Conservation (phyloP, 2,888 invertebrate genomes). For the Tortricodes alternella region DNA sequence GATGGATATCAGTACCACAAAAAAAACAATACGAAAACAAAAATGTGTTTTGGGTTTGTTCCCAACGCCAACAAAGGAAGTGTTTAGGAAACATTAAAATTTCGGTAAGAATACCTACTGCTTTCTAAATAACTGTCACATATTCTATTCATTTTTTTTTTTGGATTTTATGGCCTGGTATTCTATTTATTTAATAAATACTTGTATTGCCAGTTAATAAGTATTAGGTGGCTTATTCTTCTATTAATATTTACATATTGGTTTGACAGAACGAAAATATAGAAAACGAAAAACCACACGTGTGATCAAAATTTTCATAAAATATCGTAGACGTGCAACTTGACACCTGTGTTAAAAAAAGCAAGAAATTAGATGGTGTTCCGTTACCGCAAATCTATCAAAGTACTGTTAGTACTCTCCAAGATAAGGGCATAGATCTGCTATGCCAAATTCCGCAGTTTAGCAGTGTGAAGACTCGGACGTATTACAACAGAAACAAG, state of each 20-base stretch:
- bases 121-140: no score
- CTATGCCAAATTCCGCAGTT: not conserved
- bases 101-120: not conserved
- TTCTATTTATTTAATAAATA: no score
- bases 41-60: not conserved
- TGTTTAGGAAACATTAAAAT: not conserved
- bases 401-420: not conserved
- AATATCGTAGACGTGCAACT: not conserved
- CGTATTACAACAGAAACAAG: not conserved
- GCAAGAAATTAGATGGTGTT: not conserved
- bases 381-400: not conserved
- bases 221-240: not conserved
- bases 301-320: no score
- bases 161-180: no score
- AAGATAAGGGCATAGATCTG: conserved; percentile 1
- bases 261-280: not conserved
- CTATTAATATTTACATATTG: not conserved
- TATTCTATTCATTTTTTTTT: no score
- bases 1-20: not conserved
- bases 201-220: not conserved
- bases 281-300: not conserved
- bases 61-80: not conserved
- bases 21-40: not conserved
- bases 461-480: not conserved
- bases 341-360: not conserved